Base-by-base conservation (phyloP, 2,797 vertebrate species). In the Myotis myotis region DNA sequence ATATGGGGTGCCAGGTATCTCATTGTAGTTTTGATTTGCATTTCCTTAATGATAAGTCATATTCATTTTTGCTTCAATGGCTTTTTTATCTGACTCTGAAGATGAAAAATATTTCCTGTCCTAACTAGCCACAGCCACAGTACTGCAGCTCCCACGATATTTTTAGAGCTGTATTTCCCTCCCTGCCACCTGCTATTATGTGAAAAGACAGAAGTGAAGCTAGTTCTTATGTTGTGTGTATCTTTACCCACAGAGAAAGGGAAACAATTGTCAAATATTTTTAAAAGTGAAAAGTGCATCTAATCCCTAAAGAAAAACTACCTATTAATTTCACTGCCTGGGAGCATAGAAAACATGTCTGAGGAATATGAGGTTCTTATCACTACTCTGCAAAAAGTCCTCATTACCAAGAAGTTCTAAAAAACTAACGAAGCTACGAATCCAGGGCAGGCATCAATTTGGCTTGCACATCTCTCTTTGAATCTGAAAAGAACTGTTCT, bases 391-490 rank as follows among this genome's bases (percentile, higher is more conserved):
- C 72, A 84, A 88, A 76, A 80, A 53, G 6, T 68, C 57, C 55
- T 75, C 64, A 41, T 88, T 49, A 87, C 57, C 80, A 85, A 53
- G 62, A 85, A 44, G 33, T 85, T 57, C 91, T 49, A 79, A 70
- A 60, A 60, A 89, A 51, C 12, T 12, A 57, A 64, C 15, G 2
- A 38, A 55, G 23, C 53, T 57, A 60, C 0, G 3, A 60, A 80
- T 66, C 47, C 75, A 71, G 11, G 19, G 11, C 2, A 33, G 44
- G n/a, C 70, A 79, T 70, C 68, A 13, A 51, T 68, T 25, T 53
- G 68, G 13, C 44, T 97, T 87, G 79, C 33, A 51, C 9, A 66
- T 71, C 68, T 89, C 53, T 84, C 93, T 95, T 92, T 96, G 84
- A 92, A 90, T 30, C 84, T 93, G 17, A 44, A n/a, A 72, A 70